Base-by-base conservation (phyloP, 2,888 invertebrate genomes). In the Agrilus cyanescens region DNA sequence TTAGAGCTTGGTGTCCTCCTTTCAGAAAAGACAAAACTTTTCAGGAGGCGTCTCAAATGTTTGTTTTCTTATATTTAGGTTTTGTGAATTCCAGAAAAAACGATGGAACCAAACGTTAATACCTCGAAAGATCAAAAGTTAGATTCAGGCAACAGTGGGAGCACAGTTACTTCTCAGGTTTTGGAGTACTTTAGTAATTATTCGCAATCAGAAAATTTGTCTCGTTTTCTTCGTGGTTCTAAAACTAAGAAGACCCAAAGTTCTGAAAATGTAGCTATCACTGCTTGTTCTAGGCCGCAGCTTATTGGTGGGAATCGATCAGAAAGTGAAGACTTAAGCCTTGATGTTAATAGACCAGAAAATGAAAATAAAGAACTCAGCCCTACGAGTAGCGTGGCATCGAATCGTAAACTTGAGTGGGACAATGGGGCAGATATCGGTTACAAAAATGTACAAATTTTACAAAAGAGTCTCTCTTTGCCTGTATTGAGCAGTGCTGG, bases 401-500 rank as follows among this genome's bases (percentile, higher is more conserved):
- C 84, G 1, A 80, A 78, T 56, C 75, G 80, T 40, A 82, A 81
- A 48, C 66, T 89, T 2, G 89, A 89, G 68, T 89, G 89, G 89
- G 89, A 89, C 60, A 87, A 85, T 31, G 77, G 87, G 16, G 89
- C 85, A 1, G 89, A 89, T 67, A 85, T 89, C 35, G 89, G 89
- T 1, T 89, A 88, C 62, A 54, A 53, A 40, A 62, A 63, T 42
- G 56, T 50, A 40, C 44, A 47, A 32, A 58, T 33, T 32, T 45
- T 61, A 18, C 57, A 59, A 20, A 63, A 60, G 53, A 63, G 62
- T 51, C 40, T 54, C 25, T 66, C 65, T 1, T 54, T 66, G 37
- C 66, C 67, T 12, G 49, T 50, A 36, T 50, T 58, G 45, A 46
- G 34, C 31, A 46, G 46, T 14, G 15, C 49, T 5, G 49, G 51